These are phyloP conservation scores for Diabrotica balteata DNA, from an alignment of 2,888 invertebrate genomes.

Conservation along the genomic window DNA sequence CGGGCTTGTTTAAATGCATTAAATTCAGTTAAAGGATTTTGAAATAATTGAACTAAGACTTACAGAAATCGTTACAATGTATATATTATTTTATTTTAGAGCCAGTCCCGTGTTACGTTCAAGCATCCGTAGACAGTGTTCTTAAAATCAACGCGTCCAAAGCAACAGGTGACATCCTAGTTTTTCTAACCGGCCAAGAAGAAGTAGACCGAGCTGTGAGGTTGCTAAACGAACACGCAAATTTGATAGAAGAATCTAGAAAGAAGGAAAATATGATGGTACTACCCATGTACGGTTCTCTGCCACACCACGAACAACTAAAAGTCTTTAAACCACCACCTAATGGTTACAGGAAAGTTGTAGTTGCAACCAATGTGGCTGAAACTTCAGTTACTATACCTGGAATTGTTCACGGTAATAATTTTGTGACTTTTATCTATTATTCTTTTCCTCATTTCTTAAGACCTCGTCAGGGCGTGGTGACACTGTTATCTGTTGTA, in stretches of 20 bases:
- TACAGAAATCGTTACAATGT: no score
- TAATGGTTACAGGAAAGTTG: conserved; percentile 81
- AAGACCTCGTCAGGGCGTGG: no score
- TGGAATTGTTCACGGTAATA: conserved; percentile 85
- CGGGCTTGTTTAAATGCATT: no score
- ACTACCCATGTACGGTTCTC: conserved; percentile 91
- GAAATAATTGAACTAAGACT: no score
- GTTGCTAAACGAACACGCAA: conserved; percentile 69
- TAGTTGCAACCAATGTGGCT: conserved; percentile 95
- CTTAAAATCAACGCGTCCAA: conserved; percentile 88
- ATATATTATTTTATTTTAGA: conserved; percentile 61
- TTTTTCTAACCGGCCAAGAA: conserved; percentile 93
- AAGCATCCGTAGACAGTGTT: conserved; percentile 84
- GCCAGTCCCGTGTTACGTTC: conserved; percentile 89
- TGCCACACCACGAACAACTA: conserved; percentile 80
- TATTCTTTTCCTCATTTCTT: no score
- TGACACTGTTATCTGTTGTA: no score
- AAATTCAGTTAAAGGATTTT: no score
- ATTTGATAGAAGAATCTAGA: conserved; percentile 62
- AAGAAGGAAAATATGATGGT: conserved; percentile 68
- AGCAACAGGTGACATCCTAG: conserved; percentile 85
- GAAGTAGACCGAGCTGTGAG: conserved; percentile 85
- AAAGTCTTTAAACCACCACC: conserved; percentile 81
- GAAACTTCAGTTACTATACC: conserved; percentile 96
- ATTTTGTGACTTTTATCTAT: neutral